Base-by-base conservation (phyloP, 64 coral and sea anemone species). In the Catalaphyllia jardinei region DNA sequence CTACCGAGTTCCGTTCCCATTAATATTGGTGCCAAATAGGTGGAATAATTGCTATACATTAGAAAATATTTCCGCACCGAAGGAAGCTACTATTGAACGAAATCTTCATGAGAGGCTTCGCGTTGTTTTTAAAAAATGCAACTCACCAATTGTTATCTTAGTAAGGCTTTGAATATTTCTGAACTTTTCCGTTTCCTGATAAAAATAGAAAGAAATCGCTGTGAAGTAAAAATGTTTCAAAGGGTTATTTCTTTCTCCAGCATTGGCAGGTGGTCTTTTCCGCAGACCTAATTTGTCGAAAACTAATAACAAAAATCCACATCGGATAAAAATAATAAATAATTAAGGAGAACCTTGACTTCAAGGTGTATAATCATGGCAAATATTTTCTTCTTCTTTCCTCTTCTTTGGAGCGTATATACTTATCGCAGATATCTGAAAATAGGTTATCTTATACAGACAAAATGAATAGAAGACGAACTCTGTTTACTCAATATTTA, bases 271-370 rank as follows among this genome's bases (percentile, higher is more conserved):
- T 79, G 76, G 22, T 57, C 25, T 79, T 69, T 27, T 24, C n/a
- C 25, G 24, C 29, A 57, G n/a, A 28, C 15, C n/a, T 27, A 24
- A 55, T 27, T 79, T 54, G 7, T 29, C 13, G 1, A 14, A 79
- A 79, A 55, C 11, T 6, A 29, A 79, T 13, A 57, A 79, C 49
- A 79, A 79, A 79, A 79, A 79, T 13, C 49, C 31, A 55, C 15
- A 75, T 55, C 51, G 46, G 76, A 57, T 79, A 57, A 79, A 52
- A 79, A 27, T 5, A 79, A 79, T 79, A 57, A 79, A 79, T 79
- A 57, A 29, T 79, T 79, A 29, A 57, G 28, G 38, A 6, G 8
- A 3, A 29, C 22, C 25, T 24, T 29, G 76, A 79, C 76, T 57
- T 79, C 8, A 29, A 79, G 51, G 24, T 55, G 51, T 12, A 79